phyloP scores from a whole-genome alignment of 2,797 vertebrate species.

The Psittacula echo region DNA sequence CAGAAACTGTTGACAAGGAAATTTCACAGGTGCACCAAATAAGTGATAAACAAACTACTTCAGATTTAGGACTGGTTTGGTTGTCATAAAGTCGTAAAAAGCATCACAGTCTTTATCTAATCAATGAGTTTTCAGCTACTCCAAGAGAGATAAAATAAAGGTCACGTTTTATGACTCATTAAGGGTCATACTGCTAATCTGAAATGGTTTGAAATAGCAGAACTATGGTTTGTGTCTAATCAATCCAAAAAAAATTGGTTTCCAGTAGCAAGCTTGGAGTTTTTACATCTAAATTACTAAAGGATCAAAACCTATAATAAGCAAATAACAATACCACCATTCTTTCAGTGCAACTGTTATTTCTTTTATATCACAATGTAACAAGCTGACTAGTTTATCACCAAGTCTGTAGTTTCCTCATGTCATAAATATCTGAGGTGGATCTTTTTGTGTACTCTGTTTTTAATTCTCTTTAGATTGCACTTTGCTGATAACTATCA shows the following conservation, averaged over 20 bases:
- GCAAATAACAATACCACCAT: not conserved
- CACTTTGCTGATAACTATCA: not conserved
- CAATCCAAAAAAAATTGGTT: not conserved
- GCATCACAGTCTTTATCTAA: not conserved
- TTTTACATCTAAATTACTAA: not conserved
- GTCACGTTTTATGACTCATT: slow-evolving; percentile 7
- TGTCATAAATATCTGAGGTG: not conserved
- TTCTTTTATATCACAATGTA: not conserved
- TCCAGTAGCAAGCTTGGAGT: not conserved
- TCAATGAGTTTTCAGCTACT: slow-evolving; percentile 21
- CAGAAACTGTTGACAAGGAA: slow-evolving; percentile 63
- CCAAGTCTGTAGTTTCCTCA: not conserved
- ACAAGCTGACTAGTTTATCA: not conserved
- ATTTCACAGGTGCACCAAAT: slow-evolving; percentile 69
- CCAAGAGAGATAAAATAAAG: not conserved
- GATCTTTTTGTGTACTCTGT: not conserved
- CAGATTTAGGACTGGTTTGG: slow-evolving; percentile 60
- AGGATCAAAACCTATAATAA: not conserved
- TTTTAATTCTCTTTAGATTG: not conserved
- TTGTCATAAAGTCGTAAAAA: not conserved
- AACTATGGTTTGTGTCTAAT: not conserved
- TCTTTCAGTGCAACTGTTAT: not conserved
- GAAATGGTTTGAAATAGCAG: not conserved
- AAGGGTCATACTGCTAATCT: not conserved
- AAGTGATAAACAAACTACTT: slow-evolving; percentile 72